Conservation (phyloP, 64 coral and sea anemone genomes). For the Montipora efflorescens region DNA sequence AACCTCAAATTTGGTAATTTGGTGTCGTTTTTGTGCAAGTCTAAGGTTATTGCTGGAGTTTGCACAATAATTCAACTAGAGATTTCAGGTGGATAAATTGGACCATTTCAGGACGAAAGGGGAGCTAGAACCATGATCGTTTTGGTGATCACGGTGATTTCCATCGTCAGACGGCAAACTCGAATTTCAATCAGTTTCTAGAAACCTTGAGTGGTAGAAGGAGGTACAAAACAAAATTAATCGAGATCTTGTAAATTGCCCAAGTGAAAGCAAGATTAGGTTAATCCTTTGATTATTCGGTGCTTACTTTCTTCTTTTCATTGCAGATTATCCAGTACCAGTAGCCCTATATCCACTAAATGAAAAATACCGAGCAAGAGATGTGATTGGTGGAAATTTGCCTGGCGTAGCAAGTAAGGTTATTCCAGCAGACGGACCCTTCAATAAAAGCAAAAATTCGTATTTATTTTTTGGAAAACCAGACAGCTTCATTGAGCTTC, state of each 20-base stretch:
- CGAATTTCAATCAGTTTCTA: not conserved
- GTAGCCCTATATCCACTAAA: conserved; percentile 12
- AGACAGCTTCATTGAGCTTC: conserved; percentile 51
- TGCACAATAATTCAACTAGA: too few relatives aligned
- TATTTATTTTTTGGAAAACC: conserved; percentile 6
- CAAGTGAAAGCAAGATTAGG: not conserved
- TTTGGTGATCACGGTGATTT: not conserved
- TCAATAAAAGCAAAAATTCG: not conserved
- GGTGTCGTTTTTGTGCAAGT: too few relatives aligned
- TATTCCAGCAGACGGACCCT: conserved; percentile 4
- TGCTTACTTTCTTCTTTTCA: not conserved
- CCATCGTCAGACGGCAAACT: not conserved
- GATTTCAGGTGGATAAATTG: too few relatives aligned
- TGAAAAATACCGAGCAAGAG: conserved; percentile 1
- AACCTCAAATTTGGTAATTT: too few relatives aligned
- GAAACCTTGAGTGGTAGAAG: not conserved
- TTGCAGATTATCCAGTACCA: conserved; percentile 4
- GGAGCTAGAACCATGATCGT: too few relatives aligned
- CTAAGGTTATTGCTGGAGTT: too few relatives aligned
- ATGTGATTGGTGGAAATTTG: conserved; percentile 32
- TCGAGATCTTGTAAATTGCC: not conserved
- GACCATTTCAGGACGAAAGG: too few relatives aligned
- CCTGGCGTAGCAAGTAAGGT: conserved; percentile 2
- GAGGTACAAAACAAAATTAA: not conserved
- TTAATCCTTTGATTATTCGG: too few relatives aligned